A percentile compares a stretch with the other conserved stretches of the same genome.
Evolutionary conservation across 2,888 invertebrate species (phyloP).

Genomic region (Liodrosophila aerea): DNA sequence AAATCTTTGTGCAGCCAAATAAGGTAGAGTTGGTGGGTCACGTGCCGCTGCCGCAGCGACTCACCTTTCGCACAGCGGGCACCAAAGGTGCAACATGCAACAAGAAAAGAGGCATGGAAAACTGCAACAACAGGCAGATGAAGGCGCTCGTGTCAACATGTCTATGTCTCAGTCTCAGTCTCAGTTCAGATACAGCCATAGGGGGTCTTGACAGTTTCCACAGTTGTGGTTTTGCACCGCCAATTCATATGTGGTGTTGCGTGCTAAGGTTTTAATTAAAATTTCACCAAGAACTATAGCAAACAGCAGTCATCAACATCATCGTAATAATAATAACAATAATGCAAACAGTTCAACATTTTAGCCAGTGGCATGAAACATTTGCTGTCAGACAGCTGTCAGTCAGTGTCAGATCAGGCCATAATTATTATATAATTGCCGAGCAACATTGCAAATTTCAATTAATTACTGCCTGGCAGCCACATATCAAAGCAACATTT

Average conservation of each 20-base stretch:
- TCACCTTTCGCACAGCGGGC: conserved; percentile 42
- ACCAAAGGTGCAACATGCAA: conserved; percentile 29
- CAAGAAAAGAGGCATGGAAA: conserved; percentile 43
- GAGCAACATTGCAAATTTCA: conserved; percentile 53
- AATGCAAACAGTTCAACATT: conserved; percentile 36
- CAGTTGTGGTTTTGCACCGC: conserved; percentile 25
- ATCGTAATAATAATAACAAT: conserved; percentile 24
- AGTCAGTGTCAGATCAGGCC: conserved; percentile 43
- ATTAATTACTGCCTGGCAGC: conserved; percentile 54
- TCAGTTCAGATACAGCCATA: conserved; percentile 14
- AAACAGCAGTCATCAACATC: background rate
- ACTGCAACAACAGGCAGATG: conserved; percentile 43
- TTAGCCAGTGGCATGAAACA: conserved; percentile 30
- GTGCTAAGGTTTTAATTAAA: conserved; percentile 55
- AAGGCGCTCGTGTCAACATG: conserved; percentile 40
- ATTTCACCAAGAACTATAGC: conserved; percentile 11
- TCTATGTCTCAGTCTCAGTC: conserved; percentile 4
- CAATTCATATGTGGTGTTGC: conserved; percentile 34
- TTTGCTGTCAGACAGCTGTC: conserved; percentile 46
- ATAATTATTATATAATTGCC: conserved; percentile 65
- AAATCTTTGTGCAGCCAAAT: conserved; percentile 25
- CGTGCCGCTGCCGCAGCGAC: conserved; percentile 16
- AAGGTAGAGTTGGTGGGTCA: conserved; percentile 45
- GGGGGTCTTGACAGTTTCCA: conserved; percentile 44
- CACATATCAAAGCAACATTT: conserved; percentile 8